A percentile compares a stretch with the other conserved stretches of the same genome.
These are phyloP conservation scores for Peribatodes rhomboidaria DNA, from an alignment of 2,888 invertebrate genomes.

Conservation along the genomic window DNA sequence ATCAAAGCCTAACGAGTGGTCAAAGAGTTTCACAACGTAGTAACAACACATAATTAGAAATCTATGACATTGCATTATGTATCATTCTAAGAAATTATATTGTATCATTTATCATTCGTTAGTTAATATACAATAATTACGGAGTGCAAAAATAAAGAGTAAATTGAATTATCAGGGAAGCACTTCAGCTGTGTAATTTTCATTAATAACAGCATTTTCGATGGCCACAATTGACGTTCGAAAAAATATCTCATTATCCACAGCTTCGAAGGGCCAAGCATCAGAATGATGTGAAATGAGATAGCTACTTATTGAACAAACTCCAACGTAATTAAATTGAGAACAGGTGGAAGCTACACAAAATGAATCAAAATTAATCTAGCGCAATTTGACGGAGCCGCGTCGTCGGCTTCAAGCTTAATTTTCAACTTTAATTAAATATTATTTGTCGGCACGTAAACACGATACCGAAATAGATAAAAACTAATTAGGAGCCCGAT, in stretches of 20 bases:
- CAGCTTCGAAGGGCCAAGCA: conserved; percentile 51
- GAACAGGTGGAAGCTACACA: conserved; percentile 78
- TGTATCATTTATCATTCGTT: too few species aligned
- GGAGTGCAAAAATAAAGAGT: background rate
- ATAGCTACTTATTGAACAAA: conserved; percentile 77
- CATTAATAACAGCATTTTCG: background rate
- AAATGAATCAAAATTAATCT: conserved; percentile 84
- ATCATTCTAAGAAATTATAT: too few species aligned
- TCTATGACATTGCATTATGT: too few species aligned
- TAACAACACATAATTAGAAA: too few species aligned
- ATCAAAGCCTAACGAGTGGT: too few species aligned
- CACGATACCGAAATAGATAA: conserved; percentile 48
- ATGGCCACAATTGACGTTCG: conserved; percentile 26
- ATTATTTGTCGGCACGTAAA: conserved; percentile 62
- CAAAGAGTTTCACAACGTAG: too few species aligned
- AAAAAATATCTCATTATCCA: conserved; percentile 73
- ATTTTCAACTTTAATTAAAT: conserved; percentile 74
- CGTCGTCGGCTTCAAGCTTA: conserved; percentile 66
- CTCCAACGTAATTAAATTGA: conserved; percentile 79
- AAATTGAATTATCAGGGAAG: background rate
- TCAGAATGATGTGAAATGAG: conserved; percentile 73
- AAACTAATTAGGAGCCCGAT: conserved; percentile 43
- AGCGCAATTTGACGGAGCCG: conserved; percentile 72
- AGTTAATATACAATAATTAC: background rate
- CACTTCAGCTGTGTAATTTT: conserved; percentile 4